These are phyloP conservation scores for Corythornis vintsioides DNA, from an alignment of 2,113 vertebrate species.

Conservation along the genomic window DNA sequence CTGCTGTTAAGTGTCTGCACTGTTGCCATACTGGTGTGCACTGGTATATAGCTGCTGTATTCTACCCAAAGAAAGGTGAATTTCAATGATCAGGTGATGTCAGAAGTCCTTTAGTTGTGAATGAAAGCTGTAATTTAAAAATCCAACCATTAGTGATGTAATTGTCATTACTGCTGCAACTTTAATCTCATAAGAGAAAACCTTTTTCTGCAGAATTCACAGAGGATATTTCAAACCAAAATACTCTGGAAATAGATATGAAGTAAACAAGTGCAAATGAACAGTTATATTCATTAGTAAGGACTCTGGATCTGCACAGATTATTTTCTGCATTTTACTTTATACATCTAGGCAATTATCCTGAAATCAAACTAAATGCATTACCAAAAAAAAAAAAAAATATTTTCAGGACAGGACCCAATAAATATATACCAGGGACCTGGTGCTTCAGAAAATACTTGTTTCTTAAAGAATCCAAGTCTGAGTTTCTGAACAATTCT, in stretches of 20 bases:
- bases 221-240: not conserved
- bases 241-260: not conserved
- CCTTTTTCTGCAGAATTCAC: not conserved
- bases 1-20: not conserved
- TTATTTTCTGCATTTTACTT: slow-evolving; percentile 29
- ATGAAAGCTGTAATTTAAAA: not conserved
- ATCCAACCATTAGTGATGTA: not conserved
- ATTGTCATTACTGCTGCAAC: not conserved
- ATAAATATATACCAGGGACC: not conserved
- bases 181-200: not conserved
- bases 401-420: not conserved
- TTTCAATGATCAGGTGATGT: not conserved
- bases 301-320: not conserved
- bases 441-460: not conserved
- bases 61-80: not conserved
- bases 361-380: slow-evolving; percentile 21
- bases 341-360: not conserved
- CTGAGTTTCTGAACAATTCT: not conserved
- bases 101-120: not conserved
- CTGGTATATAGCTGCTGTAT: not conserved
- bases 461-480: not conserved
- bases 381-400: not conserved
- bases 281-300: slow-evolving; percentile 15
- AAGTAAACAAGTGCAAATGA: slow-evolving; percentile 8
- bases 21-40: not conserved